phyloP scores from a whole-genome alignment of 92 coral and sea anemone species.

The Epizoanthus ramosus region DNA sequence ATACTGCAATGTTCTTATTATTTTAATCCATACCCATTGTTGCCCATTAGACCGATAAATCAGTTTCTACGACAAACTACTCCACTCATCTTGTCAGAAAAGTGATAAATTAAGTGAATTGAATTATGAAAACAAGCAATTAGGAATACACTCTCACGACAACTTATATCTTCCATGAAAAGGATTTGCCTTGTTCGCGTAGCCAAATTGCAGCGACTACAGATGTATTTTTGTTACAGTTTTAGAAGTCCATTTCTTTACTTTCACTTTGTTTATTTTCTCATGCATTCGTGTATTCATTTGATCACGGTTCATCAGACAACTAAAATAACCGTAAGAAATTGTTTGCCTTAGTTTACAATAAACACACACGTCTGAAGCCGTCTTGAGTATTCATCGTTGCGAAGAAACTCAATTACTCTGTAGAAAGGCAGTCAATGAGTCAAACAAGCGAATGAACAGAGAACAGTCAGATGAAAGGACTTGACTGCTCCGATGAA shows the following conservation, averaged over 20 bases:
- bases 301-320: constrained; percentile 11
- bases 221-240: background rate
- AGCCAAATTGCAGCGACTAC: background rate
- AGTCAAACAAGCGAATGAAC: too few species aligned
- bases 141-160: background rate
- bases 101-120: constrained; percentile 29
- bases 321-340: background rate
- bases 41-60: background rate
- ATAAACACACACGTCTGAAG: constrained; percentile 22
- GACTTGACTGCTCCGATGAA: background rate
- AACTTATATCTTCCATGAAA: background rate
- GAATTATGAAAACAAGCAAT: constrained; percentile 5
- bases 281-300: background rate
- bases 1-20: background rate
- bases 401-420: background rate
- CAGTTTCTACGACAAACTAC: background rate
- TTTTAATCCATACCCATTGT: background rate
- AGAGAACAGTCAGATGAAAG: too few species aligned
- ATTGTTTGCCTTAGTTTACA: background rate
- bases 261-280: background rate
- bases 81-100: background rate
- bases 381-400: background rate
- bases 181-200: background rate
- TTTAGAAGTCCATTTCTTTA: background rate
- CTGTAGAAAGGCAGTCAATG: too few species aligned